A percentile compares a stretch with the other conserved stretches of the same genome.
These are phyloP conservation scores for Pammene fasciana DNA, from an alignment of 2,888 invertebrate genomes.

Conservation along the genomic window DNA sequence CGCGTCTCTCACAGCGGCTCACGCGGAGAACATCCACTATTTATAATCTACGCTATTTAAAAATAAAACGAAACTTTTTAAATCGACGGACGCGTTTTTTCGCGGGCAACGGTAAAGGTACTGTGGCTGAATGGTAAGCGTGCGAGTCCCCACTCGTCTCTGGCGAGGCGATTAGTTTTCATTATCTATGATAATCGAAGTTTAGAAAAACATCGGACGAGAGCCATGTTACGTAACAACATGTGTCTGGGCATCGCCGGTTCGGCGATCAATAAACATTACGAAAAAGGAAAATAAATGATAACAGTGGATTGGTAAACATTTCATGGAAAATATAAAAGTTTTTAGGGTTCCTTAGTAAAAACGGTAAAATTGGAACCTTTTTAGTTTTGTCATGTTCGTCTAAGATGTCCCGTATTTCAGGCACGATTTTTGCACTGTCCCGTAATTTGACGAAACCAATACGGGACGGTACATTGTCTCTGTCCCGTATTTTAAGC, in stretches of 20 bases:
- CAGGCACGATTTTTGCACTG: no score
- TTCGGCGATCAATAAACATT: neutral
- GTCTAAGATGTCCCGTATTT: no score
- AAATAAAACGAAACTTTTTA: constrained; percentile 54
- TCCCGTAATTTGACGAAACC: no score
- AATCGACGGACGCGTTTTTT: constrained; percentile 54
- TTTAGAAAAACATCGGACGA: constrained; percentile 21
- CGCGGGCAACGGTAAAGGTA: constrained; percentile 56
- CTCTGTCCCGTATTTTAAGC: no score
- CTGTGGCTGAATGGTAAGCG: constrained; percentile 43
- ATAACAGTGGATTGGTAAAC: no score
- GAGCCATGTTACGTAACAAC: constrained; percentile 10
- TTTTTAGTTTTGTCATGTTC: no score
- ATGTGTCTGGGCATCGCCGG: neutral
- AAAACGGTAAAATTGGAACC: no score
- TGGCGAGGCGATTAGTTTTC: constrained; percentile 30
- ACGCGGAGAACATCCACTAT: constrained; percentile 59
- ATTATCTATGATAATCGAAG: constrained; percentile 26
- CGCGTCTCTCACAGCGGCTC: constrained; percentile 54
- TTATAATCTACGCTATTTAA: constrained; percentile 66
- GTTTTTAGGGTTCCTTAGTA: no score
- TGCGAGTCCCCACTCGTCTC: constrained; percentile 50
- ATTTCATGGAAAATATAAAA: no score
- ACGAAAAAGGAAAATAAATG: neutral
- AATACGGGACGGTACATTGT: no score